Conservation (phyloP, 1,140 invertebrate species). For the Solen grandis region DNA sequence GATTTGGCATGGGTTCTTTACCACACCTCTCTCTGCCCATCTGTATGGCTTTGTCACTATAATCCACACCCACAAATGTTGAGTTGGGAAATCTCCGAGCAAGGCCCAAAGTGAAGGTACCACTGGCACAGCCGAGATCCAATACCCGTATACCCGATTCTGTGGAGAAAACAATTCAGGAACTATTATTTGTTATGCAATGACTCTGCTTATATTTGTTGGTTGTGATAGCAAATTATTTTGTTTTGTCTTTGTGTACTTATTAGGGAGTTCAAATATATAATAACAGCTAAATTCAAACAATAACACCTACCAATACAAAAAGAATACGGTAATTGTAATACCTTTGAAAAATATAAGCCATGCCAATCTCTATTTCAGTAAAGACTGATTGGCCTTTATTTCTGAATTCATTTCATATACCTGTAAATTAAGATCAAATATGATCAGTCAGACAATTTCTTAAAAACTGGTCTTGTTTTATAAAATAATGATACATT, state of each 20-base stretch:
- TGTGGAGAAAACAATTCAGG: not conserved
- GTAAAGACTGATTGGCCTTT: no score
- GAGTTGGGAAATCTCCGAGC: conserved; percentile 57
- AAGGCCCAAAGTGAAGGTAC: conserved; percentile 21
- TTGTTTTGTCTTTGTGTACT: not conserved
- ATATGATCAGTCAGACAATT: no score
- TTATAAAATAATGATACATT: no score
- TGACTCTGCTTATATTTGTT: not conserved
- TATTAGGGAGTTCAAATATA: not conserved
- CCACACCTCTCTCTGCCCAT: conserved; percentile 8
- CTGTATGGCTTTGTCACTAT: conserved; percentile 2
- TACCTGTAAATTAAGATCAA: no score
- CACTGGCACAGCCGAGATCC: conserved; percentile 61
- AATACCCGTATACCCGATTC: conserved; percentile 56
- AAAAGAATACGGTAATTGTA: not conserved
- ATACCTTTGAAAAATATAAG: not conserved
- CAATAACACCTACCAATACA: not conserved
- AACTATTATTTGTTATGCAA: not conserved
- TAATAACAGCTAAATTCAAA: not conserved
- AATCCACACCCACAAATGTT: conserved; percentile 54
- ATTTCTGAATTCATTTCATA: no score
- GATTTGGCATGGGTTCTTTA: conserved; percentile 49
- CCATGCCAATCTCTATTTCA: no score
- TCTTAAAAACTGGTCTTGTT: no score
- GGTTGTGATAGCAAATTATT: not conserved